Percentiles rank a stretch among this genome's conserved stretches.
These are phyloP conservation scores for Salminus brasiliensis DNA, from an alignment of 2,113 vertebrate species.

Conservation along the genomic window DNA sequence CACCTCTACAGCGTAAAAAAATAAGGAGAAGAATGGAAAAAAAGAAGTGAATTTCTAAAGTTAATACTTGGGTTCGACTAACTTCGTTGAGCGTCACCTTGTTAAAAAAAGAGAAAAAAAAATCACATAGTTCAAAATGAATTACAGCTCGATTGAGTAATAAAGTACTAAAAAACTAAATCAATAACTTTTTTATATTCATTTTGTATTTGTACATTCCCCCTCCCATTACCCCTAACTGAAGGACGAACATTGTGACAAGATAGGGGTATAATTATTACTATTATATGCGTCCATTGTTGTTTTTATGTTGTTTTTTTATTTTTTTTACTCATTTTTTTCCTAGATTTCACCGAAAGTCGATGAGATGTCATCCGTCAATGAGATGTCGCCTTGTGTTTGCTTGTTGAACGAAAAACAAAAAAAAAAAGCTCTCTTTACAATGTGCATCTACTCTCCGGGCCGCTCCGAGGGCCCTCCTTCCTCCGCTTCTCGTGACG, in stretches of 20 bases:
- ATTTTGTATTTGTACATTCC: conserved; percentile 77
- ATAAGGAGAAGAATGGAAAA: conserved; percentile 77
- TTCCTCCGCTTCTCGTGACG: conserved; percentile 71
- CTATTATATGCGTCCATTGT: conserved; percentile 74
- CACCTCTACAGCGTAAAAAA: conserved; percentile 90
- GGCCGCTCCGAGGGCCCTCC: conserved; percentile 74
- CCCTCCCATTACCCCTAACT: conserved; percentile 80
- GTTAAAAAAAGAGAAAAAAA: conserved; percentile 86
- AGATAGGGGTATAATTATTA: conserved; percentile 79
- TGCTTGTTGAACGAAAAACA: conserved; percentile 71
- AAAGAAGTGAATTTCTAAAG: conserved; percentile 78
- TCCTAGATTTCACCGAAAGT: conserved; percentile 63
- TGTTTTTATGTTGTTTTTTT: conserved; percentile 30
- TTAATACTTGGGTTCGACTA: conserved; percentile 80
- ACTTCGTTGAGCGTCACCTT: conserved; percentile 85
- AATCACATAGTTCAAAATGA: conserved; percentile 95
- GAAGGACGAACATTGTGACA: conserved; percentile 82
- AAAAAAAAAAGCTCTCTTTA: conserved; percentile 73
- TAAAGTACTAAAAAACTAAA: conserved; percentile 99
- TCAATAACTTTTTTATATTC: conserved; percentile 82
- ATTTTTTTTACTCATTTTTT: background rate
- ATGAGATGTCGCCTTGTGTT: conserved; percentile 68
- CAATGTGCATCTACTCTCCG: conserved; percentile 74
- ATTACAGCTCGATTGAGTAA: conserved; percentile 96
- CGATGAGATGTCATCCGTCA: conserved; percentile 67